Evolutionary conservation across 2,797 vertebrate genomes (phyloP), one percentile per base, ranked within the genome.

Genomic region (Holocentrus rufus): DNA sequence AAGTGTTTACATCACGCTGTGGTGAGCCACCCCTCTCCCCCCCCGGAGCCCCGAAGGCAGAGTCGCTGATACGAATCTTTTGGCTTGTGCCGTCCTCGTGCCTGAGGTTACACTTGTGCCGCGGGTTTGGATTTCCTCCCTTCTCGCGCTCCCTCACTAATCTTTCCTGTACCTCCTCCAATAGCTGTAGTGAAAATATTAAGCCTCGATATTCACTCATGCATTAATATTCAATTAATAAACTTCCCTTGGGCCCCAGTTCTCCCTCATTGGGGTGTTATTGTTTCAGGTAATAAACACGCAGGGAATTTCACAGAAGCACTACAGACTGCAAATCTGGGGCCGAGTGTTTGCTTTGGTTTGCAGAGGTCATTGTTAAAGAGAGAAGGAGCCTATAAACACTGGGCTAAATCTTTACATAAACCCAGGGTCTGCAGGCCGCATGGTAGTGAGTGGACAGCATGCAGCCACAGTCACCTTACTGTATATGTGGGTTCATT

Each of bases 291-390:
- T 54, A 36, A 63, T 65, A 39, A 17, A 42, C 52, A 34, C n/a
- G 34, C 23, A 49, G 7, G 50, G 63, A 65, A 65, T 54, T 36
- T 65, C 63, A 65, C 63, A 54, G 63, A 65, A 23, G 49, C 31
- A 4, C 49, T 39, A 36, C 3, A 53, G 31, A 65, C 50, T 31
- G n/a, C 63, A 27, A 30, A 27, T 44, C n/a, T 11, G 1, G 14
- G 31, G 63, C 14, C 34, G 39, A 65, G 15, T 65, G 49, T 65
- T 65, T 36, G 47, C 47, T 53, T 65, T 36, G 23, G n/a, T n/a
- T n/a, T n/a, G n/a, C 44, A 49, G 60, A 55, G 36, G 34, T 42
- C 64, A 44, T 42, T 54, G 50, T 30, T 55, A 42, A 42, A 44
- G 22, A 66, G 64, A 55, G 36, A 55, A 34, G 27, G 23, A 44